Conservation (phyloP, 2,888 invertebrate species). For the Urechis unicinctus region DNA sequence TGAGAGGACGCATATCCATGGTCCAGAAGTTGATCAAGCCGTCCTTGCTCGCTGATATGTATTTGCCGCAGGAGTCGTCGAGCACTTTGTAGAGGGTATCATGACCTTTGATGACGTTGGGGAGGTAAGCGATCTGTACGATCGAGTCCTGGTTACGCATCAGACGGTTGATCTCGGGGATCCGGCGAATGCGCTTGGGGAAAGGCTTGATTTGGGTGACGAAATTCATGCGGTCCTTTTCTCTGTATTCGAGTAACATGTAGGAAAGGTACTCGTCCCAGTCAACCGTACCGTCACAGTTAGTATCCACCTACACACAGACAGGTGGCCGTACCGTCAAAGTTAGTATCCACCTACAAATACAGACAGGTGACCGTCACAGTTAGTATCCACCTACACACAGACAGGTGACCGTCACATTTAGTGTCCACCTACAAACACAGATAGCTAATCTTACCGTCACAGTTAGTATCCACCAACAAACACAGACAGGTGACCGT, state of each 20-base stretch:
- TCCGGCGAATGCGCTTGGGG: neutral
- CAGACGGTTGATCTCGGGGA: slow-evolving; percentile 4
- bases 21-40: slow-evolving; percentile 75
- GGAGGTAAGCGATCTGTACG: slow-evolving; percentile 4
- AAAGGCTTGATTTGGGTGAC: slow-evolving; percentile 4
- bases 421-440: too few species aligned
- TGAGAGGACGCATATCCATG: slow-evolving; percentile 59
- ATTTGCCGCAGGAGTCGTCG: slow-evolving; percentile 62
- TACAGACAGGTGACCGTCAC: too few species aligned
- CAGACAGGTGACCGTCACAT: too few species aligned
- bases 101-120: slow-evolving; percentile 2
- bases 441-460: slow-evolving; percentile 56
- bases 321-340: too few species aligned
- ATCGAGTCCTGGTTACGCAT: slow-evolving; percentile 12
- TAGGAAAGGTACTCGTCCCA: slow-evolving; percentile 78
- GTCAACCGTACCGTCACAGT: slow-evolving; percentile 56
- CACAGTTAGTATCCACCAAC: slow-evolving; percentile 56
- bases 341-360: too few species aligned
- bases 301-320: too few species aligned
- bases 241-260: slow-evolving; percentile 63
- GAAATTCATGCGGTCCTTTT: slow-evolving; percentile 29
- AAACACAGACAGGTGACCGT: too few species aligned
- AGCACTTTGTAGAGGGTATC: slow-evolving; percentile 27
- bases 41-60: slow-evolving; percentile 70
- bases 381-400: slow-evolving; percentile 56